Evolutionary conservation across 2,113 vertebrate species (phyloP).

Genomic region (Abramis brama): DNA sequence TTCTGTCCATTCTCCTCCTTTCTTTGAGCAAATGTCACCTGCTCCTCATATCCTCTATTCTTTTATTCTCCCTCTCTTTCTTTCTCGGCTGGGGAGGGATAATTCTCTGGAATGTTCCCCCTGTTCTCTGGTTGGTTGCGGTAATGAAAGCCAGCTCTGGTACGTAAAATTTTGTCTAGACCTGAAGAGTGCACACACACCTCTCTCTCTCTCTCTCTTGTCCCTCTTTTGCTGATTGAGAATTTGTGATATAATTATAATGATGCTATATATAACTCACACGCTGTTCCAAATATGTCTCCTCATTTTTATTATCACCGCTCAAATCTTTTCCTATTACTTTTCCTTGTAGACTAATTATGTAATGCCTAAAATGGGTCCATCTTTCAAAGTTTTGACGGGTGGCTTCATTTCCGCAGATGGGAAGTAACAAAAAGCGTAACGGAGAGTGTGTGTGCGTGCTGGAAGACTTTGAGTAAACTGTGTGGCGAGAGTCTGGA

Average conservation of each 20-base stretch:
- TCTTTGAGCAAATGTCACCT: constrained; percentile 35
- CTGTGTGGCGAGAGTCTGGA: constrained; percentile 29
- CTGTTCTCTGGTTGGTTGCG: constrained; percentile 29
- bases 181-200: neutral
- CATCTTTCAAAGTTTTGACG: constrained; percentile 7
- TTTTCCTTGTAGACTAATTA: constrained; percentile 35
- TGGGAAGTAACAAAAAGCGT: constrained; percentile 14
- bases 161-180: constrained; percentile 12
- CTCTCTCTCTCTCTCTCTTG: constrained; percentile 5
- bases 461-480: constrained; percentile 8
- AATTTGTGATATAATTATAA: constrained; percentile 28
- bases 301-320: constrained; percentile 3
- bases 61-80: constrained; percentile 15
- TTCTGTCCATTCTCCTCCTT: neutral
- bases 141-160: constrained; percentile 42
- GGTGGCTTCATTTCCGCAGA: constrained; percentile 33
- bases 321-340: constrained; percentile 31
- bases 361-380: constrained; percentile 35
- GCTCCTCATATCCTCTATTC: neutral
- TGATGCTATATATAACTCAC: constrained; percentile 28
- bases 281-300: constrained; percentile 32
- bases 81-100: constrained; percentile 23
- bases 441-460: neutral
- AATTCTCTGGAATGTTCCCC: constrained; percentile 35
- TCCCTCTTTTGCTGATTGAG: neutral